Evolutionary conservation across 2,888 invertebrate genomes (phyloP), one percentile per base, ranked within the genome.

Genomic region (Nephrotoma appendiculata): DNA sequence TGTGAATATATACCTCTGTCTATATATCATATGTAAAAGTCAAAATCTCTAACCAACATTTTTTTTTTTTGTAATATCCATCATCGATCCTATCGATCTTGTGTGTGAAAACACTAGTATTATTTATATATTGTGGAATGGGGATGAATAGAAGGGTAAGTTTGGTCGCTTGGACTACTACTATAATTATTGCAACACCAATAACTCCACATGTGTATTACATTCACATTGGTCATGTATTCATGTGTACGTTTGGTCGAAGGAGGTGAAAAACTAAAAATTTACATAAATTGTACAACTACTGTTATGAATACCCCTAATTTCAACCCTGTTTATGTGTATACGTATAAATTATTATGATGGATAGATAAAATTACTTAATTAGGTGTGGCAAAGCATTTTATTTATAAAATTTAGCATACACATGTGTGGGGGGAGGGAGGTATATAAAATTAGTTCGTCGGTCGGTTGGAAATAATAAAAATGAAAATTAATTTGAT

Each of bases 361-460:
- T 84, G 84, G 84, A 41, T 41, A 43, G 41, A 84, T 84, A 84
- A 84, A 84, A 84, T 84, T 84, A 84, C 84, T 84, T 84, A 84
- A 84, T 84, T 84, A 84, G 84, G 84, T 43, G 84, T 43, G 84
- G 84, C 84, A 15, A 84, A 84, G 43, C 42, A 42, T 84, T 84
- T 84, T 84, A 84, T 84, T 84, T 84, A 84, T 41, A 84, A 84
- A 42, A 84, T 84, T 41, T 84, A 84, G 31, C 71, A 71, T 71
- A 71, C 2, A 71, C 31, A 5, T 71, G 52, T 71, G 11, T 31
- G 9, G 19, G 9, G 19, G 9, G 19, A 57, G 1, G 6, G 15
- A 19, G 15, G 52, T 71, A 71, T 71, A 71, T 31, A 71, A 7
- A 71, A 71, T 31, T 31, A 19, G 19, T 71, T 71, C 9, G 71